Percentiles rank a stretch among this genome's conserved stretches.
phyloP scores from a whole-genome alignment of 1,140 invertebrate genomes.

The Antheraea mylitta region DNA sequence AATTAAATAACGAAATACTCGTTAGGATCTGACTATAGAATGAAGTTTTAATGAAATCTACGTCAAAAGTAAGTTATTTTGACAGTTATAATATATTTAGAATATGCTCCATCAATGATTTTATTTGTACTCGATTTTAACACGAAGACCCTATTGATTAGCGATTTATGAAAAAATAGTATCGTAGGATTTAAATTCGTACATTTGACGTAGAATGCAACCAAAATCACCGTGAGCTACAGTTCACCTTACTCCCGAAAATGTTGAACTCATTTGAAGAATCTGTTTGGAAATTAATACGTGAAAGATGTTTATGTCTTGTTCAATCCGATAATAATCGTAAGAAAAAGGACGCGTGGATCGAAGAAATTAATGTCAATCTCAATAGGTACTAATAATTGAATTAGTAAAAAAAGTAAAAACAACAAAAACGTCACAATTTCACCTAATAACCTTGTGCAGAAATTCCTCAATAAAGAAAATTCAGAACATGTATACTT shows the following conservation, averaged over 20 bases:
- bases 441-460: too few relatives aligned
- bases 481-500: too few relatives aligned
- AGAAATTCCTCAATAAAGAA: too few relatives aligned
- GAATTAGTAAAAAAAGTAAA: too few relatives aligned
- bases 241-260: not conserved
- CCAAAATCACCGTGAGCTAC: not conserved
- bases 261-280: not conserved
- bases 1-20: not conserved
- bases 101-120: too few relatives aligned
- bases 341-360: not conserved
- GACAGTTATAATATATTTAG: too few relatives aligned
- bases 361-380: not conserved
- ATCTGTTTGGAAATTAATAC: not conserved
- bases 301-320: not conserved
- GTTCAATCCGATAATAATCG: not conserved
- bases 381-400: not conserved
- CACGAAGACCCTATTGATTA: too few relatives aligned
- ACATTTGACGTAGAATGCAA: not conserved
- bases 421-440: too few relatives aligned
- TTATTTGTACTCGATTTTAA: too few relatives aligned
- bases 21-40: too few relatives aligned
- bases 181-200: not conserved
- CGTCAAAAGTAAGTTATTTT: too few relatives aligned
- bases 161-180: not conserved
- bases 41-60: too few relatives aligned